Conservation (phyloP, 2,888 invertebrate genomes). For the Diploptera punctata region DNA sequence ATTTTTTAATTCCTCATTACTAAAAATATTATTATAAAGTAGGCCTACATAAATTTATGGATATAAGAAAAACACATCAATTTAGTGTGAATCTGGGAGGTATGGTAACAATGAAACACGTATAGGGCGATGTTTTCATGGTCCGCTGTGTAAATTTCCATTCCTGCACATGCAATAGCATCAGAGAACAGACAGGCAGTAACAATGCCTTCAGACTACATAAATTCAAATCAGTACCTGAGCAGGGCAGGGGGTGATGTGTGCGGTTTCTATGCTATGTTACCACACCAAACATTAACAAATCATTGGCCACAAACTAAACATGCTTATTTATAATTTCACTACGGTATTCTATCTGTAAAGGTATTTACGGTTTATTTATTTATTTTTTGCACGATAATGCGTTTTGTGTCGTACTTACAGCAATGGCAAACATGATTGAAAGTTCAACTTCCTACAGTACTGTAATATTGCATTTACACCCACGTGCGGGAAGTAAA, state of each 20-base stretch:
- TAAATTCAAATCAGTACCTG: constrained; percentile 21
- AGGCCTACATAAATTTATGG: too few species aligned
- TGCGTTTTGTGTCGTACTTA: too few species aligned
- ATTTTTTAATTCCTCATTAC: too few species aligned
- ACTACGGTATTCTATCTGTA: not conserved
- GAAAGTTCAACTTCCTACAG: too few species aligned
- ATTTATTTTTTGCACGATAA: too few species aligned
- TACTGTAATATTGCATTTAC: too few species aligned
- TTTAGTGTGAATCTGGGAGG: too few species aligned
- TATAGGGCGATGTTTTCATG: not conserved
- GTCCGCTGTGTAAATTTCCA: not conserved
- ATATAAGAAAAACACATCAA: too few species aligned
- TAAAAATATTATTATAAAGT: too few species aligned
- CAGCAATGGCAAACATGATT: too few species aligned
- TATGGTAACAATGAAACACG: not conserved
- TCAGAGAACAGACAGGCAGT: not conserved
- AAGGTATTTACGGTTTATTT: too few species aligned
- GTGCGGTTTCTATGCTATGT: not conserved
- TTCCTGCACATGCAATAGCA: not conserved
- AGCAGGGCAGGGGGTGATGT: not conserved
- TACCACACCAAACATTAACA: not conserved
- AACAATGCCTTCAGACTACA: constrained; percentile 21
- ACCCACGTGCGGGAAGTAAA: too few species aligned
- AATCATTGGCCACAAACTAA: not conserved
- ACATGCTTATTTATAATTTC: not conserved